Conservation (phyloP, 1,140 invertebrate genomes). For the Cheumatopsyche charites region DNA sequence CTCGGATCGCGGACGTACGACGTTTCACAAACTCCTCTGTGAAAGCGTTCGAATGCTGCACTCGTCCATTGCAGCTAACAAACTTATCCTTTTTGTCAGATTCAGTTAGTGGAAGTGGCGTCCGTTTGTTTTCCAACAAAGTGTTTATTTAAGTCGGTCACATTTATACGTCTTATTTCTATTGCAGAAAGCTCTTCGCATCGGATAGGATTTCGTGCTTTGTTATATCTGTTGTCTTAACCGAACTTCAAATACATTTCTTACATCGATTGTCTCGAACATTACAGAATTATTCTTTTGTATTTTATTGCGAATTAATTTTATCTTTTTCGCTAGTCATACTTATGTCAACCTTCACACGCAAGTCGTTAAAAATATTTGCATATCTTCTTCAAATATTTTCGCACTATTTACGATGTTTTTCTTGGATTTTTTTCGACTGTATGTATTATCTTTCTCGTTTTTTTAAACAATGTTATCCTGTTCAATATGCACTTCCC, state of each 20-base stretch:
- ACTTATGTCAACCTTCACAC: too few species aligned
- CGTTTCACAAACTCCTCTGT: background rate
- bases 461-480: background rate
- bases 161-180: background rate
- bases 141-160: conserved; percentile 8
- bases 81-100: conserved; percentile 8
- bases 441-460: background rate
- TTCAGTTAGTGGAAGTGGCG: conserved; percentile 19
- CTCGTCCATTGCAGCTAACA: conserved; percentile 1
- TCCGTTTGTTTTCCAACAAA: conserved; percentile 10
- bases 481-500: conserved; percentile 4
- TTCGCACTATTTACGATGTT: too few species aligned
- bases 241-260: too few species aligned
- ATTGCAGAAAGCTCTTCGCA: background rate
- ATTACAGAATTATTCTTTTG: too few species aligned
- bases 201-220: background rate
- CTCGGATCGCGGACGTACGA: background rate
- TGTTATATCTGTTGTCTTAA: too few species aligned
- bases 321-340: too few species aligned
- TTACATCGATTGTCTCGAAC: too few species aligned
- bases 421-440: too few species aligned
- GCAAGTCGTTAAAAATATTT: too few species aligned
- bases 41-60: conserved; percentile 2
- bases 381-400: too few species aligned
- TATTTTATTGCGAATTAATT: too few species aligned